Evolutionary conservation across 2,797 vertebrate species (phyloP), one percentile per base, ranked within the genome.

Genomic region (Leontocebus nigricollis): DNA sequence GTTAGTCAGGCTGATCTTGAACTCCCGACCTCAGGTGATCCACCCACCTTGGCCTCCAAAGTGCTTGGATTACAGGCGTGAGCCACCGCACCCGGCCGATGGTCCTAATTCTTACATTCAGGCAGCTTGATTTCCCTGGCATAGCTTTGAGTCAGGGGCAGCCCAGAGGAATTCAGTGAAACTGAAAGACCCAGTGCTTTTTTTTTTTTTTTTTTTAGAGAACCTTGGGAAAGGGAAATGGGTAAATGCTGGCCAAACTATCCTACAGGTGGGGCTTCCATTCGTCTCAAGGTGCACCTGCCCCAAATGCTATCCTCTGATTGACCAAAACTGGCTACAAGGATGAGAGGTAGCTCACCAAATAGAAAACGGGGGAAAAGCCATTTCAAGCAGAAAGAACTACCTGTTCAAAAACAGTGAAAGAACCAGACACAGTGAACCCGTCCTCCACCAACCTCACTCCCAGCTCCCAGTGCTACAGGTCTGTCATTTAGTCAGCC

Each of bases 371-470:
- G 0, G 6, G 41, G 61, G 33, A 3, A 57, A 39, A 36, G n/a
- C 30, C 30, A 30, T 44, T 59, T 87, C n/a, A 24, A 8, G 14
- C 2, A 52, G 64, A 55, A 36, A 6, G 52, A 12, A 20, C 39
- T 67, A 3, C 30, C 20, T 2, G 4, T 55, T 55, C 30, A 41
- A 7, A 55, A 27, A 8, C 1, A 4, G 24, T 6, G 33, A n/a
- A 22, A 67, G 30, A 30, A 5, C 52, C 27, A 6, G 26, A 20
- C 30, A 0, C 13, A 1, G 2, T 0, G 36, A 2, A 6, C 67
- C 44, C 22, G 0, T 11, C 20, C 41, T 26, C 27, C 24, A 22
- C 5, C 50, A 41, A 1, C 52, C 12, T 6, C 3, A 30, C 36
- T 19, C 6, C 9, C 3, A 9, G 15, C 50, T 14, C 41, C 7